Base-by-base conservation (phyloP, 2,888 invertebrate species). In the Athripsodes cinereus region DNA sequence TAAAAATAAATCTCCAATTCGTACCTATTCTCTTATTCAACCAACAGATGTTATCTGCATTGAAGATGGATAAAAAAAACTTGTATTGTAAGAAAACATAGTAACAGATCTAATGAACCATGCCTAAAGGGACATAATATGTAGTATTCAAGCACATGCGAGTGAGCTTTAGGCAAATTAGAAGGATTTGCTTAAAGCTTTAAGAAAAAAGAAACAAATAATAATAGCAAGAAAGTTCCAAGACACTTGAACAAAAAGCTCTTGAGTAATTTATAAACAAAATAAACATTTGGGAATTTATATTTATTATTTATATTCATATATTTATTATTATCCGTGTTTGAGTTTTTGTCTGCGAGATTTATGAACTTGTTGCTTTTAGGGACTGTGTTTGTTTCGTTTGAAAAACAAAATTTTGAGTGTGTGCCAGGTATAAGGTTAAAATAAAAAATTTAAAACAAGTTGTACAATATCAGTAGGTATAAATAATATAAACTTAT, bases 111-210 rank as follows among this genome's bases (percentile, higher is more conserved):
- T 20, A 47, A 47, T 47, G 47, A 47, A 19, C 47, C 47, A 8
- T 47, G 19, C 47, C 47, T 47, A 47, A 47, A 47, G 21, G 47
- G 47, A 21, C 47, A 47, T 47, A 20, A n/a, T n/a, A n/a, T n/a
- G n/a, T n/a, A 47, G 47, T 11, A 18, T 19, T 47, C 20, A 13
- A 47, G 13, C 40, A 40, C 40, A 40, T 40, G 8, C 5, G 31
- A 11, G 11, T 13, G 13, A 13, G 40, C 13, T 40, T 40, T 40
- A 40, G 40, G 13, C 40, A 40, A 40, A 40, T 40, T 40, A 40
- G 40, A 40, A 40, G 40, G 40, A 40, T 40, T 40, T 40, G 40
- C 16, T 13, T 40, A n/a, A 16, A 40, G 16, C 8, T 13, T 40
- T 40, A 3, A 40, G 40, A 3, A 40, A 40, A 16, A 6, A 10